Evolutionary conservation across 2,888 invertebrate species (phyloP), one percentile per base, ranked within the genome.

Genomic region (Pammene aurita): DNA sequence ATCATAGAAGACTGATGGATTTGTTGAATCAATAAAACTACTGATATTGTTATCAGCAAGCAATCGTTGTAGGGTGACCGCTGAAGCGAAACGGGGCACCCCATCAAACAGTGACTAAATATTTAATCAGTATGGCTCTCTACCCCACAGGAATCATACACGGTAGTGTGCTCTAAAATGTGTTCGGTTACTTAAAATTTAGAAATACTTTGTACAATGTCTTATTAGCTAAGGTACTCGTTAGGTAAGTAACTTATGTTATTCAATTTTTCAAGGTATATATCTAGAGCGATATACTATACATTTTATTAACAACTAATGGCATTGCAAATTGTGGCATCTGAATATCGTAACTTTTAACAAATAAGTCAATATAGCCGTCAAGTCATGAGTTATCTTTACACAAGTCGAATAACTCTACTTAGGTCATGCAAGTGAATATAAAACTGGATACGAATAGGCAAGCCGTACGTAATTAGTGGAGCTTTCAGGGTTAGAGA

Each of bases 51-150:
- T 78, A 78, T 79, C 77, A 72, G 48, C 67, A 70, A 16, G 75
- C 77, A 77, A 73, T 68, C 76, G 72, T 71, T 61, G 67, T 38
- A 72, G 72, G 90, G 88, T 84, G 88, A 62, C 76, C 79, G 75
- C 71, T 84, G 75, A 82, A 80, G 79, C 87, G 83, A 74, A 80
- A 80, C 90, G 74, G 67, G 71, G 62, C 74, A 60, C 67, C 78
- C 78, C 84, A 84, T 52, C 81, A 78, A 71, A 72, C 77, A 77
- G 73, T 78, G 74, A 76, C 75, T 80, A 76, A 77, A 81, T 81
- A 80, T 83, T 83, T 80, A 78, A 84, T 76, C 86, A 89, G 88
- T 88, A 42, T 70, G 71, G 72, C 74, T 73, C 73, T 72, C 75
- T 73, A 73, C 71, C 67, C 78, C 76, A 74, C 57, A 58, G 64